Evolutionary conservation across 2,888 invertebrate species (phyloP).

Genomic region (Nezara viridula): DNA sequence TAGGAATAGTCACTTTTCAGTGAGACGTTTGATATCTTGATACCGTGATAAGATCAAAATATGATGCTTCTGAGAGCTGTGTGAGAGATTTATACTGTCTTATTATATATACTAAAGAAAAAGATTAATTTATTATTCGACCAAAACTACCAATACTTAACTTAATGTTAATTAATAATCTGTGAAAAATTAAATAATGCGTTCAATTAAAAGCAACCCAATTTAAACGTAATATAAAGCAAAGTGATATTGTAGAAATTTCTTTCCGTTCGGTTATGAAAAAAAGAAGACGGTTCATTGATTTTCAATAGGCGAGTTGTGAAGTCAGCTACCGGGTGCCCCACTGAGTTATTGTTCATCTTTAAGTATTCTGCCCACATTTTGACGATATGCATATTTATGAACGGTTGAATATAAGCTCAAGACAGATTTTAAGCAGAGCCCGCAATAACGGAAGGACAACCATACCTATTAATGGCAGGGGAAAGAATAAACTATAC

Average conservation of each 20-base stretch:
- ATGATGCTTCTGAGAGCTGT: no score
- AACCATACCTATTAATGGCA: background rate
- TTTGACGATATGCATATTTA: constrained; percentile 1
- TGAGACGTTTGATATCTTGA: no score
- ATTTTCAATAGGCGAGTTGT: background rate
- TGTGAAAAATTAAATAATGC: background rate
- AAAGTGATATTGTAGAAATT: background rate
- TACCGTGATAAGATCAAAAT: no score
- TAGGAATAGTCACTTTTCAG: no score
- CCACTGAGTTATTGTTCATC: constrained; percentile 3
- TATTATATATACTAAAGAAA: no score
- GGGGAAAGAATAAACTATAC: no score
- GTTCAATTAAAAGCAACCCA: background rate
- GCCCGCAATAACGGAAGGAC: background rate
- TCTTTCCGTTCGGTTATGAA: background rate
- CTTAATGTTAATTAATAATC: no score
- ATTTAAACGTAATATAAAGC: background rate
- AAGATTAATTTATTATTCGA: no score
- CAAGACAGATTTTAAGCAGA: background rate
- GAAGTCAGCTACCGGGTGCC: constrained; percentile 39
- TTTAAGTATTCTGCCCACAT: constrained; percentile 12
- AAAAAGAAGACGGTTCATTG: constrained; percentile 13
- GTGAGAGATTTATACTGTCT: no score
- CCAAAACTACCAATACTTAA: no score
- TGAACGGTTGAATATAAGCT: background rate